Base-by-base conservation (phyloP, 2,888 invertebrate species). In the Hyposoter dolosus region DNA sequence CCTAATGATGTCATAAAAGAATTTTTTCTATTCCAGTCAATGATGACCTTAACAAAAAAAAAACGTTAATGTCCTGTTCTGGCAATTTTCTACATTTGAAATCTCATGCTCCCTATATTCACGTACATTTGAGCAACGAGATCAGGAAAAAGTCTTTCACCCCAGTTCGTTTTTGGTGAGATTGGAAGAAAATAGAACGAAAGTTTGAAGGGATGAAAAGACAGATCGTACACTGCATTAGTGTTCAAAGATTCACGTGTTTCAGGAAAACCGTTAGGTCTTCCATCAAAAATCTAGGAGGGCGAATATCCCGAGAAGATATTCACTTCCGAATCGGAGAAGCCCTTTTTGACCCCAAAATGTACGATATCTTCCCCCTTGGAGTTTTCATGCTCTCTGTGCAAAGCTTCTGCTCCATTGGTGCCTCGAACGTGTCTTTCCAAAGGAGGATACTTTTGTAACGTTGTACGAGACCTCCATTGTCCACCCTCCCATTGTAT, bases 401-500 rank as follows among this genome's bases (percentile, higher is more conserved):
- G 53, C 56, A 50, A 45, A 50, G 77, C 66, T 84, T 81, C 76
- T 78, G 76, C 81, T 81, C 28, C 53, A 32, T 45, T 28, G 74
- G 40, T 74, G 69, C 84, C 83, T 76, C 63, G 84, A 86, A 84
- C 86, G 66, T 85, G 85, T 86, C 87, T 84, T 87, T 79, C 84
- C 83, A 84, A 81, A 86, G 87, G 86, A 89, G 86, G 88, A 89
- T 88, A 86, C 86, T 86, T 87, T 88, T 88, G 85, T 88, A 88
- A 83, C 89, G 84, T 79, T 53, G 75, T 81, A 82, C 80, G 68
- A 79, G 75, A 53, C 81, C 76, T 85, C 81, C 81, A 89, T 90
- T 90, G 89, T 90, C 87, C 88, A 86, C 84, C 81, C 79, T 84
- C 80, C 89, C 83, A 89, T 90, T 90, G 90, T 89, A 83, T 35